Conservation (phyloP, 2,888 invertebrate species). For the Microctonus aethiopoides region DNA sequence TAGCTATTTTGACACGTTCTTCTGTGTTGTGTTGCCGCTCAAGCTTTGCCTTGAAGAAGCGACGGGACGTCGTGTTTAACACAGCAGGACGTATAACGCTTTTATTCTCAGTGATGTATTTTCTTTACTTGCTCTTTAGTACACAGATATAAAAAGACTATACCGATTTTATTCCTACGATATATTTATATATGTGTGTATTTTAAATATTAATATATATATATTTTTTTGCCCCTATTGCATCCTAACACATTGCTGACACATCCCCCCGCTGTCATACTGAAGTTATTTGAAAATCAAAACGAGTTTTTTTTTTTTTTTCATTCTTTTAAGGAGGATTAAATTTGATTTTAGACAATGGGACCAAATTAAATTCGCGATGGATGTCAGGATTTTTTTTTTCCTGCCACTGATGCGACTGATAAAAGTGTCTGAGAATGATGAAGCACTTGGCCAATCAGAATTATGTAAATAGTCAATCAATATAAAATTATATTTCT, state of each 20-base stretch:
- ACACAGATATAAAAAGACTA: neutral
- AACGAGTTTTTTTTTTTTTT: neutral
- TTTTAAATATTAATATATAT: neutral
- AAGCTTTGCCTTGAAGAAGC: conserved; percentile 57
- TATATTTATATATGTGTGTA: neutral
- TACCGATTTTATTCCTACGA: neutral
- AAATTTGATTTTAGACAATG: neutral
- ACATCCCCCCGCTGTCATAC: neutral
- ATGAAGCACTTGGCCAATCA: neutral
- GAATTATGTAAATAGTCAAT: neutral
- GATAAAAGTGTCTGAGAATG: neutral
- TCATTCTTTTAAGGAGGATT: neutral
- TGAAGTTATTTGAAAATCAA: neutral
- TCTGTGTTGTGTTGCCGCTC: conserved; percentile 59
- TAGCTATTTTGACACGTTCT: conserved; percentile 64
- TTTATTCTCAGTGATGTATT: neutral
- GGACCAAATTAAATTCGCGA: neutral
- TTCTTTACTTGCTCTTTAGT: neutral
- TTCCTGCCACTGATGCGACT: neutral
- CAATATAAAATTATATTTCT: too few species aligned
- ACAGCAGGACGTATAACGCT: conserved; percentile 45
- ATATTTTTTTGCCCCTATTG: neutral
- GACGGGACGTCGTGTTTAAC: conserved; percentile 60
- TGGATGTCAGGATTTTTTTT: neutral
- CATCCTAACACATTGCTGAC: neutral